A percentile compares a stretch with the other conserved stretches of the same genome.
These are phyloP conservation scores for Artemia sinica DNA, from an alignment of 2,888 invertebrate species.

Conservation along the genomic window DNA sequence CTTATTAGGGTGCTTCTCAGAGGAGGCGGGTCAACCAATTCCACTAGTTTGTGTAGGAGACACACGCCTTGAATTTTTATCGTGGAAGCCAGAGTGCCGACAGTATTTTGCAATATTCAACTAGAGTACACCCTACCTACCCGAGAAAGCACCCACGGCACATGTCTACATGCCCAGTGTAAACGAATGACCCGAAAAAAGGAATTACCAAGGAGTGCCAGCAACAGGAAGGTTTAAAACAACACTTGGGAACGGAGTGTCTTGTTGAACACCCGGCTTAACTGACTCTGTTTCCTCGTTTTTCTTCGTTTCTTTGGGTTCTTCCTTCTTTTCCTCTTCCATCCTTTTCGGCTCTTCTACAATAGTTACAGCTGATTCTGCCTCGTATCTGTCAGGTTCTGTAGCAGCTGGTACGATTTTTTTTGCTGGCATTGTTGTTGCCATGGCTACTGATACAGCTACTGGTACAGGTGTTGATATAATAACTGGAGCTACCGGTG, in stretches of 20 bases:
- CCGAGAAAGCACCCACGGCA: too few species aligned
- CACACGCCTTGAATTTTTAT: too few species aligned
- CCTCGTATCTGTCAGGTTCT: slow-evolving; percentile 30
- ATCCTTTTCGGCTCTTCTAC: slow-evolving; percentile 25
- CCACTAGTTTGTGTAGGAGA: too few species aligned
- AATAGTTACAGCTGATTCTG: slow-evolving; percentile 26
- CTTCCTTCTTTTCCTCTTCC: slow-evolving; percentile 26
- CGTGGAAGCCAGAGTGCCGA: too few species aligned
- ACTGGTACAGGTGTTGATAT: slow-evolving; percentile 25
- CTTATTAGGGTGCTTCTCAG: too few species aligned
- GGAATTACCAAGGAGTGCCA: too few species aligned
- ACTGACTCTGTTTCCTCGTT: slow-evolving; percentile 20
- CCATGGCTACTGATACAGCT: slow-evolving; percentile 24
- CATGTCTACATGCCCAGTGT: too few species aligned
- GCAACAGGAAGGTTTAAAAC: slow-evolving; percentile 71
- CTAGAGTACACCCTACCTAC: too few species aligned
- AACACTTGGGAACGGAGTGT: slow-evolving; percentile 67
- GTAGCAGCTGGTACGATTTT: slow-evolving; percentile 34
- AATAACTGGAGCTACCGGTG: slow-evolving; percentile 29
- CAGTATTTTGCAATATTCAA: too few species aligned
- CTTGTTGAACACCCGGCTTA: slow-evolving; percentile 29
- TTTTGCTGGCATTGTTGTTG: slow-evolving; percentile 27
- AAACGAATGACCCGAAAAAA: too few species aligned
- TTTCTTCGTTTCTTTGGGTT: slow-evolving; percentile 28
- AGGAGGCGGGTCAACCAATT: too few species aligned